Conservation (phyloP, 1,140 invertebrate species). For the Schmidtea mediterranea region DNA sequence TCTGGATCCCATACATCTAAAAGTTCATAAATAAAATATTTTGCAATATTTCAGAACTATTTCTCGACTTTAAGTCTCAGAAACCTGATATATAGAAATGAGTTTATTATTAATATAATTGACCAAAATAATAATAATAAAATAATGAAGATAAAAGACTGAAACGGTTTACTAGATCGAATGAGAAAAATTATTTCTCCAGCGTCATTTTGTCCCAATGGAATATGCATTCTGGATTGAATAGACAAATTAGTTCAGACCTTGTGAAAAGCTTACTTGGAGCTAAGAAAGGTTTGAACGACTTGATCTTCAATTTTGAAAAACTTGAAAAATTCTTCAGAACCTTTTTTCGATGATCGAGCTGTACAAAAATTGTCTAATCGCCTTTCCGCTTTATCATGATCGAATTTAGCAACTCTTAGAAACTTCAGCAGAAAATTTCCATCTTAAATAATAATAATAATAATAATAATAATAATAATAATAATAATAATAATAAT, state of each 20-base stretch:
- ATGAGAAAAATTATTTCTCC: neutral
- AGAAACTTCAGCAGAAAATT: constrained; percentile 52
- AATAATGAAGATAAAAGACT: constrained; percentile 42
- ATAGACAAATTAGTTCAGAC: neutral
- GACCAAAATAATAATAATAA: constrained; percentile 41
- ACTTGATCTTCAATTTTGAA: constrained; percentile 41
- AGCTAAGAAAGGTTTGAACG: constrained; percentile 43
- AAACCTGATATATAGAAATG: too few species aligned
- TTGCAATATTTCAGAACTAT: too few species aligned
- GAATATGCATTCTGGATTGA: neutral
- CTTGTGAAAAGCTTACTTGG: constrained; percentile 30
- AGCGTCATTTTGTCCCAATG: neutral
- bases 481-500: too few species aligned
- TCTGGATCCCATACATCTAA: constrained; percentile 43
- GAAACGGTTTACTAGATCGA: constrained; percentile 9
- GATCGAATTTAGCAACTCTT: constrained; percentile 52
- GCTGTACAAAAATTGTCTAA: constrained; percentile 53
- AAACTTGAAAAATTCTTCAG: constrained; percentile 51
- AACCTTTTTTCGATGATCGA: constrained; percentile 35
- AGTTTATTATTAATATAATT: constrained; percentile 35
- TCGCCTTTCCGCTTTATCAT: constrained; percentile 54
- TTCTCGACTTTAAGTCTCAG: too few species aligned
- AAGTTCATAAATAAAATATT: too few species aligned
- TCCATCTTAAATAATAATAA: constrained; percentile 32
- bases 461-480: too few species aligned